A percentile compares a stretch with the other conserved stretches of the same genome.
These are phyloP conservation scores for Xanthia togata DNA, from an alignment of 2,888 invertebrate genomes.

Conservation along the genomic window DNA sequence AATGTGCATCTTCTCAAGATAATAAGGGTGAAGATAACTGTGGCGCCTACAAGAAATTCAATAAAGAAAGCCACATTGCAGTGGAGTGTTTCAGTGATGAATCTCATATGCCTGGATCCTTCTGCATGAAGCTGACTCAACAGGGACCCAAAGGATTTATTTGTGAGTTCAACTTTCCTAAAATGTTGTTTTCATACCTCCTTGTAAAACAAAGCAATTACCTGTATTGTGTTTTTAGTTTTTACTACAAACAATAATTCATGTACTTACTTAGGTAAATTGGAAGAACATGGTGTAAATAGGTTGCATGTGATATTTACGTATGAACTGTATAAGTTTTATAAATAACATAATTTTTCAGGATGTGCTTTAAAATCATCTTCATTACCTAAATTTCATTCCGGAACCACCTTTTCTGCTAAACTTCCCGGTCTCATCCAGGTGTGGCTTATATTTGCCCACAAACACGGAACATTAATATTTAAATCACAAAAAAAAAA, in stretches of 20 bases:
- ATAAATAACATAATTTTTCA: background rate
- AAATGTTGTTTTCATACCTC: background rate
- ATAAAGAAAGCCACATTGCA: slow-evolving; percentile 95
- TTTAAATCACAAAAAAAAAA: background rate
- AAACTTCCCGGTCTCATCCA: background rate
- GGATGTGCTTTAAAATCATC: background rate
- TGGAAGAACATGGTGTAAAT: slow-evolving; percentile 15
- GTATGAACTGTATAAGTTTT: background rate
- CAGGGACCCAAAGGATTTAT: slow-evolving; percentile 98
- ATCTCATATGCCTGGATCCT: slow-evolving; percentile 98
- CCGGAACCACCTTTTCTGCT: background rate
- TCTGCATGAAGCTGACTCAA: slow-evolving; percentile 98
- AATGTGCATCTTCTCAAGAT: slow-evolving; percentile 97
- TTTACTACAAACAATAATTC: background rate
- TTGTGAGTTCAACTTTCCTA: slow-evolving; percentile 92
- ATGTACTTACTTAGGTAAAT: background rate
- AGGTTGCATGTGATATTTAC: background rate
- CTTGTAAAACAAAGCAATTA: background rate
- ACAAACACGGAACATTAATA: too few relatives aligned
- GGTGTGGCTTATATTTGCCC: background rate
- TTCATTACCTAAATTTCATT: background rate
- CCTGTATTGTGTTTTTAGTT: background rate
- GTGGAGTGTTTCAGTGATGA: slow-evolving; percentile 98
- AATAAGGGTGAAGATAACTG: slow-evolving; percentile 95
- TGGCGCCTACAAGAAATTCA: slow-evolving; percentile 96